Evolutionary conservation across 2,888 invertebrate species (phyloP).

Genomic region (Polylopha cassiicola): DNA sequence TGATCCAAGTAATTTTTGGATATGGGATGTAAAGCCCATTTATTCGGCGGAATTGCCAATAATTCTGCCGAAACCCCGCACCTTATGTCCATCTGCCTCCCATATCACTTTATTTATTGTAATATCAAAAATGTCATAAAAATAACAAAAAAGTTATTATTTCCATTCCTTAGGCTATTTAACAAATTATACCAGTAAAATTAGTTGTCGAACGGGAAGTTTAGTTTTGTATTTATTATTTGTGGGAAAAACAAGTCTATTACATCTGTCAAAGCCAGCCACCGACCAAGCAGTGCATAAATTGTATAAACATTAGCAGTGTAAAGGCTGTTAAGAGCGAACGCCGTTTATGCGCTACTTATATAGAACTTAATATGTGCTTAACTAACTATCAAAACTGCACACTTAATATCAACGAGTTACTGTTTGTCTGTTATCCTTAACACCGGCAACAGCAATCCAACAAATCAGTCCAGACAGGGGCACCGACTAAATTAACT

Average conservation of each 20-base stretch:
- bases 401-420: constrained; percentile 8
- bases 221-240: too few relatives aligned
- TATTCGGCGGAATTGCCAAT: constrained; percentile 24
- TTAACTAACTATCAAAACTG: constrained; percentile 9
- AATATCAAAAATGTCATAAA: constrained; percentile 6
- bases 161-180: constrained; percentile 17
- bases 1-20: constrained; percentile 1
- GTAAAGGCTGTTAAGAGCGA: too few relatives aligned
- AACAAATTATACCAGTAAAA: too few relatives aligned
- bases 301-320: too few relatives aligned
- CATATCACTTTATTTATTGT: constrained; percentile 18
- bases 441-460: constrained; percentile 19
- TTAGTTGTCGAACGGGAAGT: too few relatives aligned
- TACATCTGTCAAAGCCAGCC: too few relatives aligned
- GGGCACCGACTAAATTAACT: constrained; percentile 22
- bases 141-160: constrained; percentile 15
- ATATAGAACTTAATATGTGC: too few relatives aligned
- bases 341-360: too few relatives aligned
- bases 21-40: constrained; percentile 6
- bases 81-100: constrained; percentile 10
- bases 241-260: too few relatives aligned
- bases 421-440: constrained; percentile 18
- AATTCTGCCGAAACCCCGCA: constrained; percentile 8
- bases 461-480: constrained; percentile 23
- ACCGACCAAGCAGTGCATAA: too few relatives aligned